Evolutionary conservation across 2,888 invertebrate genomes (phyloP).

Genomic region (Eudasyphora cyanicolor): DNA sequence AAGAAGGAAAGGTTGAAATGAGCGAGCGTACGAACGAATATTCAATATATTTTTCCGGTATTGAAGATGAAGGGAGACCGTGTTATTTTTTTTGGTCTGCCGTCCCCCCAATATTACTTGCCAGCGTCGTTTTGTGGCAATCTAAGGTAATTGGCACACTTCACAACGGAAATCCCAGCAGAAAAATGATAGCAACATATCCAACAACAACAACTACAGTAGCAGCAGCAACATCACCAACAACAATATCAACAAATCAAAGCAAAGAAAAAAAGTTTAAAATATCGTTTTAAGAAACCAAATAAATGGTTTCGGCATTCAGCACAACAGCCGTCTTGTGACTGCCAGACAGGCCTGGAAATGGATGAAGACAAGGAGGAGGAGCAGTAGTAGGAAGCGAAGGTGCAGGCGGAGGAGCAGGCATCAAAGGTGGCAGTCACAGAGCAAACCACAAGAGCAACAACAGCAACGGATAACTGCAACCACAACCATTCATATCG

Average conservation of each 20-base stretch:
- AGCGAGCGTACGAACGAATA: neutral
- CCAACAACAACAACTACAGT: slow-evolving; percentile 45
- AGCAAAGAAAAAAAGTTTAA: slow-evolving; percentile 41
- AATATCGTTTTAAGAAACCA: slow-evolving; percentile 39
- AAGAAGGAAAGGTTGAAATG: neutral
- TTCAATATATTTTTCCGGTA: slow-evolving; percentile 52
- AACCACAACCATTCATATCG: slow-evolving; percentile 36
- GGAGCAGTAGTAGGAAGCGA: too few species aligned
- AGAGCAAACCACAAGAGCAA: neutral
- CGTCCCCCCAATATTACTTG: too few species aligned
- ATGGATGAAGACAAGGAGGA: too few species aligned
- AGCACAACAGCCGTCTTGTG: neutral
- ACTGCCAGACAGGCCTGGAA: neutral
- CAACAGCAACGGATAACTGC: neutral
- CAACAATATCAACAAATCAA: slow-evolving; percentile 40
- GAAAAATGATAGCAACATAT: slow-evolving; percentile 49
- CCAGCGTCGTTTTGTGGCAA: slow-evolving; percentile 3
- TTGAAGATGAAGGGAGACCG: slow-evolving; percentile 42
- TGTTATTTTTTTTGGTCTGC: too few species aligned
- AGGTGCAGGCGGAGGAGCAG: too few species aligned
- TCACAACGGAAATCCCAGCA: slow-evolving; percentile 48
- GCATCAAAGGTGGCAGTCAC: neutral
- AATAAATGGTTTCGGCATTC: slow-evolving; percentile 52
- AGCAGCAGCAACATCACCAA: slow-evolving; percentile 40
- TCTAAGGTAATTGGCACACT: slow-evolving; percentile 63